phyloP scores from a whole-genome alignment of 2,797 vertebrate genomes.

The Euthynnus affinis region DNA sequence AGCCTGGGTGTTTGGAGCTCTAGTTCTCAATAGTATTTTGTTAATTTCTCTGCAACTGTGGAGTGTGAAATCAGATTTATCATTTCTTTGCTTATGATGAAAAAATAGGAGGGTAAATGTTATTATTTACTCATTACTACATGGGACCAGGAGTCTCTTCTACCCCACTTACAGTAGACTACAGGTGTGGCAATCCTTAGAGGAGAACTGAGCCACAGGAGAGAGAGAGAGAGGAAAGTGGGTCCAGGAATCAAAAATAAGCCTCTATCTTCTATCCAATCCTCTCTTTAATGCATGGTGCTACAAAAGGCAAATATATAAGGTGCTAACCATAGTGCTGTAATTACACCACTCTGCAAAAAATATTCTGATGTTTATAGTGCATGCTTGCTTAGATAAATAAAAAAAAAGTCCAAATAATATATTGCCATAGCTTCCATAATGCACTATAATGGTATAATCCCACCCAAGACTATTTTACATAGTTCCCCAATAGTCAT shows the following conservation, averaged over 20 bases:
- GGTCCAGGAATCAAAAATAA: conserved; percentile 72
- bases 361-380: conserved; percentile 69
- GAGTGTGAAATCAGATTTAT: conserved; percentile 44
- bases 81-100: conserved; percentile 32
- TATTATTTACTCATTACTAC: conserved; percentile 32
- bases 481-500: conserved; percentile 37
- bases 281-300: conserved; percentile 90
- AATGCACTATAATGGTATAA: conserved; percentile 59
- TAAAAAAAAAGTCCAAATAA: conserved; percentile 40
- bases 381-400: conserved; percentile 73
- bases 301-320: conserved; percentile 62
- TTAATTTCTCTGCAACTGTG: conserved; percentile 63
- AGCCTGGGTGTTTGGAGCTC: conserved; percentile 30
- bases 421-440: conserved; percentile 65
- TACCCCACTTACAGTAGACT: conserved; percentile 35
- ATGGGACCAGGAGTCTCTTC: conserved; percentile 46
- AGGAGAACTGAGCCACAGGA: conserved; percentile 86
- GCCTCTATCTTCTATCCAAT: conserved; percentile 47
- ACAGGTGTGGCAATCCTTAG: conserved; percentile 50
- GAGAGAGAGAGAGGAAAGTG: conserved; percentile 57
- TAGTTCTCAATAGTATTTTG: conserved; percentile 63
- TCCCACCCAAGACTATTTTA: conserved; percentile 31
- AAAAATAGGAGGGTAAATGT: conserved; percentile 29
- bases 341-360: conserved; percentile 79
- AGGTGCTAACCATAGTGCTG: conserved; percentile 81